Percentiles rank a stretch among this genome's conserved stretches.
phyloP scores from a whole-genome alignment of 2,113 vertebrate genomes.

The Axis porcinus region DNA sequence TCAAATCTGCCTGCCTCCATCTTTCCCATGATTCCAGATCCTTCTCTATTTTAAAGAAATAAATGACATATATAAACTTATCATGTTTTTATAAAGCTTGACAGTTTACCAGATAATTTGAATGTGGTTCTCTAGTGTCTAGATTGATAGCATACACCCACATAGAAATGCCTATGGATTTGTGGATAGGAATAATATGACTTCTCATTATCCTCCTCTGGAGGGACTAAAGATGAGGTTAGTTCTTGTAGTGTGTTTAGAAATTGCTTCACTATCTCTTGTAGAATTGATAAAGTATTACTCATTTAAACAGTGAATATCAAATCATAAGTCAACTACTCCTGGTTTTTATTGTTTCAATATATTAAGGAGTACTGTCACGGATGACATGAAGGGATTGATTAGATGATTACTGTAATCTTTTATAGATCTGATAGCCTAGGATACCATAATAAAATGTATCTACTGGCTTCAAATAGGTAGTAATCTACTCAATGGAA shows the following conservation, averaged over 20 bases:
- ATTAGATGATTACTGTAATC: neutral
- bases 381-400: neutral
- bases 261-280: neutral
- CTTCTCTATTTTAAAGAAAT: conserved; percentile 20
- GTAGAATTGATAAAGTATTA: neutral
- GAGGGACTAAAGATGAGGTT: neutral
- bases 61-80: conserved; percentile 12
- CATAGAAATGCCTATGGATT: neutral
- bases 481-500: neutral
- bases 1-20: neutral
- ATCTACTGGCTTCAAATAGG: neutral
- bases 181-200: neutral
- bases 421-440: neutral
- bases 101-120: neutral
- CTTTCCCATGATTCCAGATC: conserved; percentile 4
- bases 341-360: neutral
- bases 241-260: neutral
- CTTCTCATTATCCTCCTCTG: neutral
- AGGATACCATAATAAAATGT: neutral
- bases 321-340: neutral
- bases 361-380: neutral
- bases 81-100: conserved; percentile 29
- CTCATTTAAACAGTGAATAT: neutral
- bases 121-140: neutral
- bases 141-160: neutral